Evolutionary conservation across 2,797 vertebrate genomes (phyloP).

Genomic region (Picus viridis): DNA sequence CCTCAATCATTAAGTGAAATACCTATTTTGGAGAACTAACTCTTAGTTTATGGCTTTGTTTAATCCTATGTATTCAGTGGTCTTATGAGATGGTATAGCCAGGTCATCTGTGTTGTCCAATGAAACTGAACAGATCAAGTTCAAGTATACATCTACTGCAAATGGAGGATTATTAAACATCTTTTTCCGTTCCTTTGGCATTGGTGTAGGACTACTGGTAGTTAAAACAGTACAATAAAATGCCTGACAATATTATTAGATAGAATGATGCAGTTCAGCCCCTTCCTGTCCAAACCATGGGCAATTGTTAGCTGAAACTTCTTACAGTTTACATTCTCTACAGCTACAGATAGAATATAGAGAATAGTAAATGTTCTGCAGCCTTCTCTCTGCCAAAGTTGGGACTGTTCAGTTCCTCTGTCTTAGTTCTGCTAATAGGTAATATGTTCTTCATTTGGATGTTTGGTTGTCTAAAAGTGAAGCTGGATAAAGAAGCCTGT

Average conservation of each 20-base stretch:
- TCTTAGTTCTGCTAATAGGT: neutral
- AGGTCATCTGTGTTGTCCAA: neutral
- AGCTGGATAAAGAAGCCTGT: neutral
- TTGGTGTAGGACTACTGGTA: neutral
- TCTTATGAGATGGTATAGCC: neutral
- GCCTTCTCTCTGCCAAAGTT: neutral
- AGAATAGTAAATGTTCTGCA: neutral
- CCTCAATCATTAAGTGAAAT: neutral
- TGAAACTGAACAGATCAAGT: neutral
- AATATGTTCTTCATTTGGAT: neutral
- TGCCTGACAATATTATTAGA: neutral
- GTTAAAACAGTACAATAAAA: neutral
- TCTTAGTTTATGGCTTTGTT: neutral
- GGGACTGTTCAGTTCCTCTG: neutral
- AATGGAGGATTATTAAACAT: neutral
- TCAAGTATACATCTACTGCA: neutral
- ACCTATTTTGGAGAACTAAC: neutral
- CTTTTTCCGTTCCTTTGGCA: neutral
- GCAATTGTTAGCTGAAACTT: neutral
- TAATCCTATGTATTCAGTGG: neutral
- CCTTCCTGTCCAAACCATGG: neutral
- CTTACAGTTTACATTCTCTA: neutral
- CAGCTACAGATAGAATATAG: neutral
- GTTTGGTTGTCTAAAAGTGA: neutral
- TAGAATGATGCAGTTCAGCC: neutral